phyloP scores from a whole-genome alignment of 92 coral and sea anemone species.

The Hydrozoanthus gracilis region DNA sequence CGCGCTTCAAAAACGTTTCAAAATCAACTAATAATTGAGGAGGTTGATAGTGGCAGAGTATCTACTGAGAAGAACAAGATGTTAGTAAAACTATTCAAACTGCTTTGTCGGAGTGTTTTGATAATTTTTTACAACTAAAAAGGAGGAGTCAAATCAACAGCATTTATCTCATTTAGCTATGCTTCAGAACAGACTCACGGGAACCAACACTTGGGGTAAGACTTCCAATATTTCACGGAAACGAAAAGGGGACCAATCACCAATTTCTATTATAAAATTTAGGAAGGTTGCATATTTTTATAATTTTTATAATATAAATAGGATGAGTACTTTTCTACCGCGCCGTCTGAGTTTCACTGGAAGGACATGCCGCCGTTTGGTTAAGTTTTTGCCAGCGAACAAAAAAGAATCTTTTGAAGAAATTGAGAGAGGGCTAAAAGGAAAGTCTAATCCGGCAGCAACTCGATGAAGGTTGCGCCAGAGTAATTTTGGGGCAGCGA shows the following conservation, averaged over 20 bases:
- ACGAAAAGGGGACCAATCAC: background rate
- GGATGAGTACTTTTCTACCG: background rate
- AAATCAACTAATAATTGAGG: too few species aligned
- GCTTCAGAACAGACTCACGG: background rate
- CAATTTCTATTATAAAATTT: background rate
- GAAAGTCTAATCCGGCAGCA: conserved; percentile 33
- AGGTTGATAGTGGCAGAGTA: too few species aligned
- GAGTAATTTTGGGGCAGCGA: conserved; percentile 18
- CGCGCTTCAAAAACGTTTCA: too few species aligned
- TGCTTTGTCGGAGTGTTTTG: background rate
- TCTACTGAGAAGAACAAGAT: too few species aligned
- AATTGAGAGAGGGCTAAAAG: background rate
- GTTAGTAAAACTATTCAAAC: background rate
- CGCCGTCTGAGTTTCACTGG: too few species aligned
- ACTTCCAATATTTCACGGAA: background rate
- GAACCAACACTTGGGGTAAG: background rate
- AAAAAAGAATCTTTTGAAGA: conserved; percentile 5
- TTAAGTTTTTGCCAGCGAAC: conserved; percentile 6
- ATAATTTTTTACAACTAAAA: background rate
- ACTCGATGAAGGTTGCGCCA: conserved; percentile 33
- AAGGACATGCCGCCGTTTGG: conserved; percentile 27
- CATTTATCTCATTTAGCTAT: background rate
- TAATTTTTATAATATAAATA: too few species aligned
- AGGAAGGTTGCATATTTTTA: background rate
- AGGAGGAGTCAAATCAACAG: background rate